Base-by-base conservation (phyloP, 1,140 invertebrate species). In the Leptoteleia sp. region DNA sequence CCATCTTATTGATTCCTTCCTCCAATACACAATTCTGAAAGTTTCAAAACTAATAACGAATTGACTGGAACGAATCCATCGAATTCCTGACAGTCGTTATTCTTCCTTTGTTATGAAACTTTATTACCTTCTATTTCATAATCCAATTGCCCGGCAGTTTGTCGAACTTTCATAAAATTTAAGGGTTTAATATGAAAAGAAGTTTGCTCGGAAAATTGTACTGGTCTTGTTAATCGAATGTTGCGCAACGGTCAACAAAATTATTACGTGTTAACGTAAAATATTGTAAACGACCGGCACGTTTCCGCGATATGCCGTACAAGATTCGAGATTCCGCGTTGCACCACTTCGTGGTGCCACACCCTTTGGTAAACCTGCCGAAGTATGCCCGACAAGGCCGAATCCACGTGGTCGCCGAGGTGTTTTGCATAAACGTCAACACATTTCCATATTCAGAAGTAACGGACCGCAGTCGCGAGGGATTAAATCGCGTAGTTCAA, bases 371-470 rank as follows among this genome's bases (percentile, higher is more conserved):
- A n/a, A 52, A 61, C 37, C 48, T 47, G 55, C 38, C 11, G 13
- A 54, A 68, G 64, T 22, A 16, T 6, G 64, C 29, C 19, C 7
- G 52, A 25, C 64, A 68, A 68, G 50, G 45, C 37, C 67, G 55
- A 57, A 71, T 61, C 54, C 65, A 45, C 55, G 67, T 61, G 38
- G 33, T 38, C 48, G 50, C 47, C 54, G 22, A 43, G 47, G 17
- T 9, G 31, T 31, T 54, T 72, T 62, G 38, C 68, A 72, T 62
- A 54, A 42, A 45, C 31, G 57, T 50, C 25, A 31, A 52, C 31
- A 33, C 29, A 62, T 72, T 72, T 54, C 43, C 68, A 62, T 72
- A 72, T 62, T 62, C 55, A 72, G 31, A 43, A 29, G 48, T 71
- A 71, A 59, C 55, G 67, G 54, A 47, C 40, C 13, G 8, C 11